These are phyloP conservation scores for Bombus impatiens DNA, from an alignment of 1,140 invertebrate genomes.

Conservation along the genomic window DNA sequence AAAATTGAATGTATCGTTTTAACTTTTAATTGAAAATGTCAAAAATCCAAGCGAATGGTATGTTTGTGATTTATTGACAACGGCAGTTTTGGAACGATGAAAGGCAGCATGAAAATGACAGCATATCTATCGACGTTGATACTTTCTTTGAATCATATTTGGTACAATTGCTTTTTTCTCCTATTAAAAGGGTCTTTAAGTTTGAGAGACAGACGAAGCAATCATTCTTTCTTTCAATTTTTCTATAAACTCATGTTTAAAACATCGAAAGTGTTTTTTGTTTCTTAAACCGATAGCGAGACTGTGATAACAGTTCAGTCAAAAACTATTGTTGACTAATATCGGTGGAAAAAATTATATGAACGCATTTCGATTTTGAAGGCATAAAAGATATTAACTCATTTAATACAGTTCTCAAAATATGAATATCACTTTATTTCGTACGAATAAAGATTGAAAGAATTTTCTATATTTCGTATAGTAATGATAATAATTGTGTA, in stretches of 20 bases:
- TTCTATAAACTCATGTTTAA: no score
- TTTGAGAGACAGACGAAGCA: no score
- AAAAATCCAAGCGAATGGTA: no score
- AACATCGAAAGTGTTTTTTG: no score
- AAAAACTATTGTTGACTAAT: not conserved
- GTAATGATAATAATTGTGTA: no score
- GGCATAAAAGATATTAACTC: not conserved
- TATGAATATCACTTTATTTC: no score
- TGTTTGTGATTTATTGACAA: not conserved
- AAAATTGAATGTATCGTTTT: not conserved
- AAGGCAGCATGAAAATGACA: not conserved
- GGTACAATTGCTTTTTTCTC: no score
- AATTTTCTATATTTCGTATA: no score
- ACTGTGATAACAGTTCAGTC: not conserved
- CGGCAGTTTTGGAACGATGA: not conserved
- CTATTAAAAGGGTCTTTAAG: no score
- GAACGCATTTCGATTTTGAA: not conserved
- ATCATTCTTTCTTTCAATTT: no score
- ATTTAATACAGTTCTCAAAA: not conserved
- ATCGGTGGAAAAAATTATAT: not conserved
- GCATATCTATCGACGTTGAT: not conserved
- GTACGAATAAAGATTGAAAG: not conserved
- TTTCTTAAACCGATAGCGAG: no score
- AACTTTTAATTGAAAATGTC: conserved; percentile 1
- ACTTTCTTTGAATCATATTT: no score